A percentile compares a stretch with the other conserved stretches of the same genome.
phyloP scores from a whole-genome alignment of 2,888 invertebrate species.

The Hydrotaea cyrtoneurina region DNA sequence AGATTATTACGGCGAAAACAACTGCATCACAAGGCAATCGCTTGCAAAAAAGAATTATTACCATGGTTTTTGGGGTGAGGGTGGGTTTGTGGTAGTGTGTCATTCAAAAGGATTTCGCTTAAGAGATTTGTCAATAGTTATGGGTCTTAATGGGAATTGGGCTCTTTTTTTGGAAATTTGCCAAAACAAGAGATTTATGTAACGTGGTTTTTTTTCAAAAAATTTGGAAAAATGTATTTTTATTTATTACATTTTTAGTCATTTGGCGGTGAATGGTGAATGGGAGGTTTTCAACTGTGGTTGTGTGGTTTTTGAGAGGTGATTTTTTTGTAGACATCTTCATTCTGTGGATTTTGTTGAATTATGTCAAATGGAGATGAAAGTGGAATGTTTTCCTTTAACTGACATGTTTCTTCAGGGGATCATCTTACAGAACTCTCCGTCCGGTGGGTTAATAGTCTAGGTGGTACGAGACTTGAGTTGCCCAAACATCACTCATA shows the following conservation, averaged over 20 bases:
- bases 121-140: conserved; percentile 62
- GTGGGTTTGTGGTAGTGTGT: too few species aligned
- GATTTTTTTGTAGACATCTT: background rate
- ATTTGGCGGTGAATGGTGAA: background rate
- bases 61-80: background rate
- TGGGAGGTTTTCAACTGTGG: background rate
- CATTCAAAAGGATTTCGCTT: conserved; percentile 52
- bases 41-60: conserved; percentile 8
- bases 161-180: conserved; percentile 17
- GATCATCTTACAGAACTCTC: too few species aligned
- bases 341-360: background rate
- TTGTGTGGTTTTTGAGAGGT: background rate
- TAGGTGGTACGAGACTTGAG: too few species aligned
- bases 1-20: conserved; percentile 29
- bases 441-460: too few species aligned
- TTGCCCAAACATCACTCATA: too few species aligned
- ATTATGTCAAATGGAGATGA: too few species aligned
- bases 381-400: too few species aligned
- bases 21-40: background rate
- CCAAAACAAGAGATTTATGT: conserved; percentile 22
- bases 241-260: background rate
- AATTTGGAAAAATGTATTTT: background rate
- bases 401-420: too few species aligned
- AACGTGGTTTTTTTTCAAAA: conserved; percentile 5
- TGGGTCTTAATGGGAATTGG: background rate